phyloP scores from a whole-genome alignment of 2,797 vertebrate genomes.

The Leptoclinus maculatus region DNA sequence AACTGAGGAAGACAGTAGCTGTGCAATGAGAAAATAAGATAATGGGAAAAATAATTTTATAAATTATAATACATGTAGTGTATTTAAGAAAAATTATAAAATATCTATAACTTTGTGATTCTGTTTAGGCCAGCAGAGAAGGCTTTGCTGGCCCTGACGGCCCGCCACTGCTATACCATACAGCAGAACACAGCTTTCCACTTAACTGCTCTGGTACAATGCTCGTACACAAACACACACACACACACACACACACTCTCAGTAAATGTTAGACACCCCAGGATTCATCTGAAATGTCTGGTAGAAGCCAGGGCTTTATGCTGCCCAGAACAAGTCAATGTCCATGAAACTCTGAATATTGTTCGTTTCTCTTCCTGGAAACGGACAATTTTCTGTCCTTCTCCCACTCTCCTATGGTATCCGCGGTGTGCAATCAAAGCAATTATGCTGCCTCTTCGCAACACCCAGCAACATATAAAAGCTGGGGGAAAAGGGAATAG shows the following conservation, averaged over 20 bases:
- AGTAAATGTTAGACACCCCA: slow-evolving; percentile 61
- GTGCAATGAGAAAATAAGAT: too few relatives aligned
- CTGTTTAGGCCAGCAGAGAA: too few relatives aligned
- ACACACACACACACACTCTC: neutral
- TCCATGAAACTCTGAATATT: slow-evolving; percentile 28
- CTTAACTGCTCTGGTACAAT: slow-evolving; percentile 21
- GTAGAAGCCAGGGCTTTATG: slow-evolving; percentile 45
- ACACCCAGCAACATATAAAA: slow-evolving; percentile 24
- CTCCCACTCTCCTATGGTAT: neutral
- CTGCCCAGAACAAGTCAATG: slow-evolving; percentile 41
- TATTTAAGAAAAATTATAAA: too few relatives aligned
- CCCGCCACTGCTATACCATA: neutral
- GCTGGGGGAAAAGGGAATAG: neutral
- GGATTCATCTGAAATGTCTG: slow-evolving; percentile 37
- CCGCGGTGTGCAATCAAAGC: slow-evolving; percentile 41
- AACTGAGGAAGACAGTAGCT: too few relatives aligned
- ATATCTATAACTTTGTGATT: too few relatives aligned
- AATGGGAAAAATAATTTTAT: too few relatives aligned
- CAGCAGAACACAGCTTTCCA: slow-evolving; percentile 31
- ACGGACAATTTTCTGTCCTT: slow-evolving; percentile 38
- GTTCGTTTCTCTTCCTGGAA: slow-evolving; percentile 18
- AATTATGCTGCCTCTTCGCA: slow-evolving; percentile 54
- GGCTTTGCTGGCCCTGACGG: too few relatives aligned
- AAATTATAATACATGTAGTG: too few relatives aligned
- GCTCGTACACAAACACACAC: neutral